These are phyloP conservation scores for Smittia aterrima DNA, from an alignment of 2,888 invertebrate species.

Conservation along the genomic window DNA sequence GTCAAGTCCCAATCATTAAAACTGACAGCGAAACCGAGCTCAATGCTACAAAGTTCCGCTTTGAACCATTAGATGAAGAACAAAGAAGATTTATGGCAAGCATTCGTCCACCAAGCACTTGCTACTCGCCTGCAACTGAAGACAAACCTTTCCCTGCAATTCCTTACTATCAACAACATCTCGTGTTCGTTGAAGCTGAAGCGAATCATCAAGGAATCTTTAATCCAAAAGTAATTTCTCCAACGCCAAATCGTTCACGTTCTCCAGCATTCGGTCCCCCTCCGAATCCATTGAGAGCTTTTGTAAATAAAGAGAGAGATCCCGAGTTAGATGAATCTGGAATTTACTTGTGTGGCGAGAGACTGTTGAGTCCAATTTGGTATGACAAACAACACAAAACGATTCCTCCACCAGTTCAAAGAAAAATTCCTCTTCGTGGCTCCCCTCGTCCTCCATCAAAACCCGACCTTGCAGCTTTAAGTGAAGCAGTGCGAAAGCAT, in stretches of 20 bases:
- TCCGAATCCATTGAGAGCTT: slow-evolving; percentile 64
- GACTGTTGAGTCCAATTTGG: slow-evolving; percentile 46
- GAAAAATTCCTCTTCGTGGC: not conserved
- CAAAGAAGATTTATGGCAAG: slow-evolving; percentile 29
- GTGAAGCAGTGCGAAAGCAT: slow-evolving; percentile 7
- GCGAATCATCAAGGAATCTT: slow-evolving; percentile 62
- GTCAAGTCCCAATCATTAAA: slow-evolving; percentile 25
- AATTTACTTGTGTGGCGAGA: slow-evolving; percentile 44
- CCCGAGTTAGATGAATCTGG: slow-evolving; percentile 44
- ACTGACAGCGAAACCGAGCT: slow-evolving; percentile 32
- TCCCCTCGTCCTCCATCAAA: slow-evolving; percentile 9
- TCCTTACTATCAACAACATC: slow-evolving; percentile 75
- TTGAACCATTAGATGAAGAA: slow-evolving; percentile 61
- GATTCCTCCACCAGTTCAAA: slow-evolving; percentile 24
- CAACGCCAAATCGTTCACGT: slow-evolving; percentile 64
- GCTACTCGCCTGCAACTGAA: slow-evolving; percentile 36
- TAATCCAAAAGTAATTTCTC: slow-evolving; percentile 62
- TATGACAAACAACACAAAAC: slow-evolving; percentile 31
- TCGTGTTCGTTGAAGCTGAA: slow-evolving; percentile 65
- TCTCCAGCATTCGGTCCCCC: slow-evolving; percentile 73
- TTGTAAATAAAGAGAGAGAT: slow-evolving; percentile 64
- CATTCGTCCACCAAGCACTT: slow-evolving; percentile 40
- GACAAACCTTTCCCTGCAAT: slow-evolving; percentile 69
- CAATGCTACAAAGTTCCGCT: slow-evolving; percentile 15
- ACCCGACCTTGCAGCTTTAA: slow-evolving; percentile 10